A percentile compares a stretch with the other conserved stretches of the same genome.
Evolutionary conservation across 1,140 invertebrate genomes (phyloP).

Genomic region (Brachionus paranguensis): DNA sequence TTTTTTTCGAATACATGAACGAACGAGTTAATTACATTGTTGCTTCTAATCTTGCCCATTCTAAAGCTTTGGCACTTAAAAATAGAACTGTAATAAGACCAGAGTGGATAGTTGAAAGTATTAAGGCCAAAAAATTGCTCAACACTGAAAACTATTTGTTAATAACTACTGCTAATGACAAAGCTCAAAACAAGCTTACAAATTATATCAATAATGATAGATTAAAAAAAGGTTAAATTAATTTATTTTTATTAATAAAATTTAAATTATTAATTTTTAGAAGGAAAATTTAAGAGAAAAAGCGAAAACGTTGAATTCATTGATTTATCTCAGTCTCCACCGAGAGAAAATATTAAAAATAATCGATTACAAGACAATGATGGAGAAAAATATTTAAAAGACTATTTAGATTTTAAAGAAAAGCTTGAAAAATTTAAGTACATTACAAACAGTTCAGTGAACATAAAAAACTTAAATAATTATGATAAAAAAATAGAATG

Average conservation of each 20-base stretch:
- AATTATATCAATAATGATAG: background rate
- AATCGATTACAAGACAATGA: background rate
- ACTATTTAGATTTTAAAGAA: background rate
- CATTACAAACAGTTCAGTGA: background rate
- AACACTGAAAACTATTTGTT: conserved; percentile 14
- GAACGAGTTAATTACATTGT: conserved; percentile 29
- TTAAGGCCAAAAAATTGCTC: conserved; percentile 11
- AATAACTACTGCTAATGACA: background rate
- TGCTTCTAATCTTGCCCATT: conserved; percentile 32
- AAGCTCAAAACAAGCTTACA: conserved; percentile 10
- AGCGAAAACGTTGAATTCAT: background rate
- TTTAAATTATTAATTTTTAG: background rate
- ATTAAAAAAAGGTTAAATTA: background rate
- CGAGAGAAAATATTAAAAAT: background rate
- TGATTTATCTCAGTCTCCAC: background rate
- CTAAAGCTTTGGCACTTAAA: conserved; percentile 19
- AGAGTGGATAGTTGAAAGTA: conserved; percentile 26
- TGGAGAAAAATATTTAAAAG: conserved; percentile 17
- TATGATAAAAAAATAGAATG: background rate
- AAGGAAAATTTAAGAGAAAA: background rate
- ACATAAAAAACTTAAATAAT: background rate
- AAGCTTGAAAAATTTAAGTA: background rate
- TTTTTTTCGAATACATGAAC: conserved; percentile 25
- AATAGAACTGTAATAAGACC: conserved; percentile 12
- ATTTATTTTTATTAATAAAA: background rate